These are phyloP conservation scores for Oscheius sp. DNA, from an alignment of 2,888 invertebrate genomes.

Conservation along the genomic window DNA sequence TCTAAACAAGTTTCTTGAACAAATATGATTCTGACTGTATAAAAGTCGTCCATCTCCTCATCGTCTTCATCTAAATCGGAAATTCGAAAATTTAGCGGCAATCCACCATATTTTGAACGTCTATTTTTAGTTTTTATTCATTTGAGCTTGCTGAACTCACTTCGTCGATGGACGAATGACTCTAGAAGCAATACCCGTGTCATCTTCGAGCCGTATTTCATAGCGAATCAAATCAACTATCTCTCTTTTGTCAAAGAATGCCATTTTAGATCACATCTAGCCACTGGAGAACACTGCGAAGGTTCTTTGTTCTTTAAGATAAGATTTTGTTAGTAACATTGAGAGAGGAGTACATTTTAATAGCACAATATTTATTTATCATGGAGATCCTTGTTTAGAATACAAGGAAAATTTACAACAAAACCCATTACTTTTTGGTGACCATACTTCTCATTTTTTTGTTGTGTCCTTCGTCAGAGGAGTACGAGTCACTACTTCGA, in stretches of 20 bases:
- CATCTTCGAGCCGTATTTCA: conserved; percentile 47
- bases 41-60: conserved; percentile 29
- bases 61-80: conserved; percentile 28
- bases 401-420: too few species aligned
- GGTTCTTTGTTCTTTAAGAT: too few species aligned
- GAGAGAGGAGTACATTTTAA: too few species aligned
- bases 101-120: conserved; percentile 47
- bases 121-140: conserved; percentile 14
- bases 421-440: neutral
- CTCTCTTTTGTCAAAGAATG: conserved; percentile 43
- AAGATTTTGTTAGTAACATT: too few species aligned
- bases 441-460: conserved; percentile 10
- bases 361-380: too few species aligned
- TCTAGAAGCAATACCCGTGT: conserved; percentile 37
- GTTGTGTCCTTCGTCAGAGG: conserved; percentile 1
- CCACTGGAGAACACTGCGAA: too few species aligned
- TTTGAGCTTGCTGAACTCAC: neutral
- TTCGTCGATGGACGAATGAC: conserved; percentile 32
- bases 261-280: too few species aligned
- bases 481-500: neutral
- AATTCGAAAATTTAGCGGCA: conserved; percentile 48
- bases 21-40: conserved; percentile 29
- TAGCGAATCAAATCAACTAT: conserved; percentile 48
- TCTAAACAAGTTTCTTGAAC: conserved; percentile 26
- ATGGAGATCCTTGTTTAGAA: too few species aligned